Evolutionary conservation across 2,113 vertebrate species (phyloP).

Genomic region (Lipophrys pholis): DNA sequence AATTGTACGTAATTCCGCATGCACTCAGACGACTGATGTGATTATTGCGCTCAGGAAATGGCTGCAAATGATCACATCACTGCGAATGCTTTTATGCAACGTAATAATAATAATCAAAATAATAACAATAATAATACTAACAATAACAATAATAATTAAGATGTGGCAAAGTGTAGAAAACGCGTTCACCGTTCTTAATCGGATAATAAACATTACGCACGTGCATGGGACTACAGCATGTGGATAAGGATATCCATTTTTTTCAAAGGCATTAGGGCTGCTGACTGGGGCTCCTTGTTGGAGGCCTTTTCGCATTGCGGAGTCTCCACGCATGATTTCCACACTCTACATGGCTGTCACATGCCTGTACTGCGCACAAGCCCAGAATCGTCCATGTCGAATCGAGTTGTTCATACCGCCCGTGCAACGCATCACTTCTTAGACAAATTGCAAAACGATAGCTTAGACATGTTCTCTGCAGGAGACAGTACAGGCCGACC

Average conservation of each 20-base stretch:
- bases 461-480: slow-evolving; percentile 14
- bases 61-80: background rate
- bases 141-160: background rate
- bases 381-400: slow-evolving; percentile 53
- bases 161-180: too few species aligned
- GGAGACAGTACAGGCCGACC: slow-evolving; percentile 1
- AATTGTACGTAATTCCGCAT: background rate
- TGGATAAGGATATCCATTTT: background rate
- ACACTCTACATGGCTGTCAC: slow-evolving; percentile 42
- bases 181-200: background rate
- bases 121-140: background rate
- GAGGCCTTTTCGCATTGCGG: background rate
- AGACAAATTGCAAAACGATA: slow-evolving; percentile 50
- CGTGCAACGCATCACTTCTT: slow-evolving; percentile 60
- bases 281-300: background rate
- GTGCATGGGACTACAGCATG: too few species aligned
- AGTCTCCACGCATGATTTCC: slow-evolving; percentile 44
- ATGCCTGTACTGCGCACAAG: slow-evolving; percentile 28
- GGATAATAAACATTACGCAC: background rate
- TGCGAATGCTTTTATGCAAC: background rate
- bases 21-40: background rate
- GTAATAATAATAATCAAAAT: background rate
- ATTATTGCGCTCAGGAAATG: slow-evolving; percentile 10
- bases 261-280: background rate
- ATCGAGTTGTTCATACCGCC: slow-evolving; percentile 46